phyloP scores from a whole-genome alignment of 2,113 vertebrate species.

The Leucoraja erinaceus region DNA sequence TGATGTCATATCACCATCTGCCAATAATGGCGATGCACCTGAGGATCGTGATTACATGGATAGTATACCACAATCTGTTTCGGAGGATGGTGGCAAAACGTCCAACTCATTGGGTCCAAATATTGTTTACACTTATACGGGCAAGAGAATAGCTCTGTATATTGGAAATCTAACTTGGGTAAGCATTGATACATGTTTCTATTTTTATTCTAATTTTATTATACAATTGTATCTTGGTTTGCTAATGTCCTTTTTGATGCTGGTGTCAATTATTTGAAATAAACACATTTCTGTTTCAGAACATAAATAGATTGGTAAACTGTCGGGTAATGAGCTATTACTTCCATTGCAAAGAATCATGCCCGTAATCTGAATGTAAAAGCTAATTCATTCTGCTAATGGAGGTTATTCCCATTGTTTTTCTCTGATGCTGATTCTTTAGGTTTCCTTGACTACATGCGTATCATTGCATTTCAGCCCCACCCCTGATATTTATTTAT shows the following conservation, averaged over 20 bases:
- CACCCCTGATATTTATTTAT: not conserved
- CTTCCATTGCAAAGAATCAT: not conserved
- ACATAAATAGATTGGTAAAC: not conserved
- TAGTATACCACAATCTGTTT: conserved; percentile 76
- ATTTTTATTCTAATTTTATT: not conserved
- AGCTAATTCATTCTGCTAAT: not conserved
- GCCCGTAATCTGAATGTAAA: not conserved
- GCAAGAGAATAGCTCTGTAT: conserved; percentile 92
- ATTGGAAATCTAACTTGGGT: conserved; percentile 98
- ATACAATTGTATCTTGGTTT: not conserved
- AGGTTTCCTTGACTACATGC: conserved; percentile 80
- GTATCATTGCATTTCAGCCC: conserved; percentile 45
- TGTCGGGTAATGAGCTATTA: not conserved
- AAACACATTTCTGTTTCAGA: not conserved
- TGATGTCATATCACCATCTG: conserved; percentile 94
- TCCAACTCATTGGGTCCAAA: conserved; percentile 65
- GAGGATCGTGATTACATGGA: conserved; percentile 96
- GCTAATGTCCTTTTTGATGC: not conserved
- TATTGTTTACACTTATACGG: conserved; percentile 88
- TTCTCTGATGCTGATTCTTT: conserved; percentile 83
- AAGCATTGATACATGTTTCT: conserved; percentile 45
- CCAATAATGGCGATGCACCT: conserved; percentile 96
- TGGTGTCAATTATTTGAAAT: not conserved
- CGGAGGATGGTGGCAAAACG: conserved; percentile 83
- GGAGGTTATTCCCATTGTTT: conserved; percentile 66